Evolutionary conservation across 2,888 invertebrate species (phyloP), one percentile per base, ranked within the genome.

Genomic region (Nemotelus pantherinus): DNA sequence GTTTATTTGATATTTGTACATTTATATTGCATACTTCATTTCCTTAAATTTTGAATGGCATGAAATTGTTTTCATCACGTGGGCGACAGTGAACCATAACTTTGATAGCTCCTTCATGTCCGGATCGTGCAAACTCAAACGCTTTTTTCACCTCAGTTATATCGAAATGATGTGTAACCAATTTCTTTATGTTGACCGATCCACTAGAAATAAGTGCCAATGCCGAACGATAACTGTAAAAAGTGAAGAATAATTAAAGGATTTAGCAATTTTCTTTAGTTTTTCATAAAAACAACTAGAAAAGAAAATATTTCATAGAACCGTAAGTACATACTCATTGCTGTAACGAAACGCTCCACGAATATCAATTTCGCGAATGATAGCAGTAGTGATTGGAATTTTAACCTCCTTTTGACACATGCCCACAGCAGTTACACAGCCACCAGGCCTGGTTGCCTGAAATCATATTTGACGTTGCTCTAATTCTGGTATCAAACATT

Each of bases 291-390:
- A 25, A 25, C 25, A 25, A 25, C 25, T 25, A 1, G 0, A 25
- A 25, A 25, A 25, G 0, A 25, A 25, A 25, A 25, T 25, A 1
- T 25, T 25, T 25, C 25, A 25, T 25, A 25, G 25, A 25, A 25
- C 25, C 25, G 25, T 25, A 25, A 25, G 25, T 25, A 95, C 95
- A 81, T 80, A 87, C 87, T 95, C 95, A 87, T 97, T 97, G 80
- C 91, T 94, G 85, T 98, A 98, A 87, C 98, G 91, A 88, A 98
- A 98, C 78, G 96, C 92, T 80, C 98, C 98, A 79, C 93, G 90
- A 81, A 99, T 94, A 87, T 98, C 97, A 7, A 99, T 93, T 88
- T 98, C 98, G 76, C 95, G 88, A 0, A 92, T 88, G 47, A 95
- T 89, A 2, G 96, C 94, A 83, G 92, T 92, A 0, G 95, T 91